Conservation (phyloP, 1,140 invertebrate genomes). For the Colletes latitarsis region DNA sequence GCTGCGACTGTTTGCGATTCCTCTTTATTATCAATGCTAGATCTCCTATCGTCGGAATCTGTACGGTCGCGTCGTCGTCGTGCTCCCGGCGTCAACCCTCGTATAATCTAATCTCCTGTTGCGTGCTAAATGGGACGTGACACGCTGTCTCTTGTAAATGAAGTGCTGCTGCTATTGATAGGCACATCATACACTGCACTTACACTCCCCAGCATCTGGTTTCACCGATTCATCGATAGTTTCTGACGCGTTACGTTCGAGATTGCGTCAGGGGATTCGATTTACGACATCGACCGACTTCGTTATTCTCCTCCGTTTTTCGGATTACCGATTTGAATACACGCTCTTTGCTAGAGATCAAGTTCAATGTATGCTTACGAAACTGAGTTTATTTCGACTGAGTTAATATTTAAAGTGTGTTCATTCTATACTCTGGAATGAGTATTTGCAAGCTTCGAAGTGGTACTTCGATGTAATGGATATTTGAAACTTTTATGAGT, state of each 20-base stretch:
- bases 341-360: too few relatives aligned
- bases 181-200: slow-evolving; percentile 7
- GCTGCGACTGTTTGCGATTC: slow-evolving; percentile 4
- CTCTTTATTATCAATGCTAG: slow-evolving; percentile 40
- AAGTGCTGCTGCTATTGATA: slow-evolving; percentile 38
- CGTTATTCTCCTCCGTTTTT: neutral
- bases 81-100: slow-evolving; percentile 16
- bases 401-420: too few relatives aligned
- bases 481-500: too few relatives aligned
- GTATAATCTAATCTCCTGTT: slow-evolving; percentile 43
- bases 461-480: too few relatives aligned
- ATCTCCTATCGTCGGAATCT: slow-evolving; percentile 25
- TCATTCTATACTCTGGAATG: too few relatives aligned
- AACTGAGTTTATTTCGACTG: too few relatives aligned
- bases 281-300: neutral
- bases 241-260: neutral
- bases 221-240: slow-evolving; percentile 4
- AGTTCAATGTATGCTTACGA: too few relatives aligned
- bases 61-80: neutral
- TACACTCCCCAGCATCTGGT: neutral
- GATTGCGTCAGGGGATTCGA: neutral
- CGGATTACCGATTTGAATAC: too few relatives aligned
- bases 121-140: slow-evolving; percentile 34
- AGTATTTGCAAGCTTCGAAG: too few relatives aligned
- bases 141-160: slow-evolving; percentile 31